Conservation (phyloP, 1,140 invertebrate genomes). For the Tribolium madens region DNA sequence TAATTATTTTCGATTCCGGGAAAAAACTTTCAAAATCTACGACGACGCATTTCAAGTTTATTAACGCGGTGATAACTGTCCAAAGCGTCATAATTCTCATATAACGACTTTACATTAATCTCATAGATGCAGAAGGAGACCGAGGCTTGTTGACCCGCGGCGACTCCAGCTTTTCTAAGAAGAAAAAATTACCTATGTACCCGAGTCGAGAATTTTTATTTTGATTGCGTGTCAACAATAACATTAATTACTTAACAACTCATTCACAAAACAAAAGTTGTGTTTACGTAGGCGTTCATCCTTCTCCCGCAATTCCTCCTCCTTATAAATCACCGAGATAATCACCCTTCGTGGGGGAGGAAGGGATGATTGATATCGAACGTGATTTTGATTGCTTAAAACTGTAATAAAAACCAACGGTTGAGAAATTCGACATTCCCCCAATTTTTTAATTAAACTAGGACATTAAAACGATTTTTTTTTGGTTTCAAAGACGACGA, state of each 20-base stretch:
- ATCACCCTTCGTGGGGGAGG: background rate
- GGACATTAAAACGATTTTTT: background rate
- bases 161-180: background rate
- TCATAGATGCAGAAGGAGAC: background rate
- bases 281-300: background rate
- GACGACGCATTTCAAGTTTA: constrained; percentile 10
- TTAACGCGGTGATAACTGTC: background rate
- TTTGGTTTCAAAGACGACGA: background rate
- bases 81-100: background rate
- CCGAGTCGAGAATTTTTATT: background rate
- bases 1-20: background rate
- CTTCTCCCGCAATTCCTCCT: background rate
- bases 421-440: background rate
- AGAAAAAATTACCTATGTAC: background rate
- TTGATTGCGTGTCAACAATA: constrained; percentile 7
- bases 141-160: background rate
- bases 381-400: constrained; percentile 15
- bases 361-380: constrained; percentile 7
- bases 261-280: constrained; percentile 15
- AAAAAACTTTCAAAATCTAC: background rate
- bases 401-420: background rate
- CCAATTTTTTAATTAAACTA: background rate
- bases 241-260: constrained; percentile 27
- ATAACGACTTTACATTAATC: constrained; percentile 6
- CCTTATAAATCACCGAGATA: constrained; percentile 9